Evolutionary conservation across 1,140 invertebrate genomes (phyloP).

Genomic region (Philopotamus ludificatus): DNA sequence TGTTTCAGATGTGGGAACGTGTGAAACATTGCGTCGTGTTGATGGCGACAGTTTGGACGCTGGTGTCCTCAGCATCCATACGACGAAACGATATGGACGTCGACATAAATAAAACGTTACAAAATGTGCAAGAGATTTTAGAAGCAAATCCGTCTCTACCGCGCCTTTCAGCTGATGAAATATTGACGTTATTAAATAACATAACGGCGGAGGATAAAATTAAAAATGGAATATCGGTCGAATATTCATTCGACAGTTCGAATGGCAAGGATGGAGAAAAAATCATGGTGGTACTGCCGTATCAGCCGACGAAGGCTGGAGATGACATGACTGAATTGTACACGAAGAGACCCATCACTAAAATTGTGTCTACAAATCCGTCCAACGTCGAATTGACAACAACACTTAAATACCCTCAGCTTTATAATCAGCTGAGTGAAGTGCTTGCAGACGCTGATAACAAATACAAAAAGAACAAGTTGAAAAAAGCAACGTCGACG

Average conservation of each 20-base stretch:
- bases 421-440: too few relatives aligned
- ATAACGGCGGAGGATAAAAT: conserved; percentile 56
- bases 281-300: conserved; percentile 55
- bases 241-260: too few relatives aligned
- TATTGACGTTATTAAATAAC: conserved; percentile 60
- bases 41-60: not conserved
- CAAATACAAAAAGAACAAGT: conserved; percentile 10
- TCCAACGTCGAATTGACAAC: not conserved
- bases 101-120: conserved; percentile 57
- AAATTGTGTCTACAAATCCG: conserved; percentile 43
- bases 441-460: conserved; percentile 15
- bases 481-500: not conserved
- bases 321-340: conserved; percentile 51
- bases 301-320: conserved; percentile 43
- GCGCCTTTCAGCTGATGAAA: conserved; percentile 58
- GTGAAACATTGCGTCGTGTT: not conserved
- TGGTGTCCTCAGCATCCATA: not conserved
- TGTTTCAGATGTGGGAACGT: conserved; percentile 3
- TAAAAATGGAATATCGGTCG: conserved; percentile 18
- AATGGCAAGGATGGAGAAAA: conserved; percentile 26
- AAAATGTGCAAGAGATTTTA: conserved; percentile 61
- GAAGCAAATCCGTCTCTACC: conserved; percentile 58
- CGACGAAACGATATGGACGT: conserved; percentile 27
- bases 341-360: conserved; percentile 52
- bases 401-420: too few relatives aligned